These are phyloP conservation scores for Philereme transversata DNA, from an alignment of 2,888 invertebrate genomes.

Conservation along the genomic window DNA sequence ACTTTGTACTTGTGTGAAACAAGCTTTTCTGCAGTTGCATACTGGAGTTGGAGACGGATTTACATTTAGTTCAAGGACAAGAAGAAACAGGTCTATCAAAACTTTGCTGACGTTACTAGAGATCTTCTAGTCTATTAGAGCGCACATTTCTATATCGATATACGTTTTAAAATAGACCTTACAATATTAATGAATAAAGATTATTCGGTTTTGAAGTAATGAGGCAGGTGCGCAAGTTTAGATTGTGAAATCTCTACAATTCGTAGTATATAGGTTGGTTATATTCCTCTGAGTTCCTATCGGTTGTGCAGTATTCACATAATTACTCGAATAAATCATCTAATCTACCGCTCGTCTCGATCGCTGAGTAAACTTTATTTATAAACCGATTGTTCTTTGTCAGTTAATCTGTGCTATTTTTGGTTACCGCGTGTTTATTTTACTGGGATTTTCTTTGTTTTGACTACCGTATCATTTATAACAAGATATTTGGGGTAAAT, in stretches of 20 bases:
- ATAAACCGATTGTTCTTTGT: slow-evolving; percentile 32
- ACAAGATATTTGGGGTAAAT: slow-evolving; percentile 10
- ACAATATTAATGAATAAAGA: too few relatives aligned
- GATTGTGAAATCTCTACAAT: neutral
- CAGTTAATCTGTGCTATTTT: slow-evolving; percentile 24
- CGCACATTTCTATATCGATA: too few relatives aligned
- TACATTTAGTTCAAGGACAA: too few relatives aligned
- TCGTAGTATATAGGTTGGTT: slow-evolving; percentile 1
- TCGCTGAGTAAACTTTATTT: slow-evolving; percentile 32
- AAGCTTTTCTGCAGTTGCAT: too few relatives aligned
- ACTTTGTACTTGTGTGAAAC: too few relatives aligned
- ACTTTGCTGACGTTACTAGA: neutral
- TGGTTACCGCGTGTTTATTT: slow-evolving; percentile 6
- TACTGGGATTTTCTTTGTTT: slow-evolving; percentile 26
- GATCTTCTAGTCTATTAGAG: too few relatives aligned
- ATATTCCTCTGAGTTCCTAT: slow-evolving; percentile 50
- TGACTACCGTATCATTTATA: slow-evolving; percentile 17
- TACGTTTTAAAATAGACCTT: too few relatives aligned
- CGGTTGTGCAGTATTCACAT: slow-evolving; percentile 64
- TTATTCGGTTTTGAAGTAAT: too few relatives aligned
- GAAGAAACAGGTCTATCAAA: neutral
- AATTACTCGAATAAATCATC: slow-evolving; percentile 76
- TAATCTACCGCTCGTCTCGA: slow-evolving; percentile 43
- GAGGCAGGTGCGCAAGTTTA: too few relatives aligned
- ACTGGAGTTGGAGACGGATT: too few relatives aligned